Base-by-base conservation (phyloP, 2,113 vertebrate genomes). In the Genyomyrus donnyi region DNA sequence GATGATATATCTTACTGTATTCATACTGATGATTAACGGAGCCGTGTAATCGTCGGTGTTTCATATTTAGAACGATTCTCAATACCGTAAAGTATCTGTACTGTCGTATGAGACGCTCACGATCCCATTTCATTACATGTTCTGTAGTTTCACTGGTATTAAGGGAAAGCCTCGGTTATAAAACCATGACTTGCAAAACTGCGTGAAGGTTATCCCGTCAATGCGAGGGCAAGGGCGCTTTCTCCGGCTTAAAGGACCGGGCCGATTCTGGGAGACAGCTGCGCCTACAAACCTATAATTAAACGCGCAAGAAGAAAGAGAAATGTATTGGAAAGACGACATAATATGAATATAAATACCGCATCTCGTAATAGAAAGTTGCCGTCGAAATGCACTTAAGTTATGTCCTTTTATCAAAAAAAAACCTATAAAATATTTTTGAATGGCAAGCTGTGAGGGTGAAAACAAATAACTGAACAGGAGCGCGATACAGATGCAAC, bases 121-220 rank as follows among this genome's bases (percentile, higher is more conserved):
- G n/a, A 74, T 35, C 27, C 70, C 27, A 42, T 80, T 80, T 80
- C 35, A 80, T 19, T 80, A 39, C 35, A 80, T 39, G 74, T 19
- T 6, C 13, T 80, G 6, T 70, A 70, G 62, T 27, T 31, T 31
- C n/a, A 70, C 62, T 70, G 62, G 62, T 70, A 31, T 80, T 80
- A 80, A 42, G 17, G 21, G 21, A 85, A 45, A 85, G 83, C 21
- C n/a, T 46, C 39, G 19, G 45, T 85, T 85, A 48, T 45, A 48
- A 85, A 85, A 46, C 2, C 83, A 85, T 46, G 83, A 85, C 83
- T 85, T 85, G 83, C 83, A 85, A 21, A 42, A 83, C 19, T 83
- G 77, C 77, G 19, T 83, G 39, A 85, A 46, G 39, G 83, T 46
- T 46, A 85, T 85, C 83, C 45, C 5, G 21, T 48, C 21, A 48